phyloP scores from a whole-genome alignment of 1,140 invertebrate species.

The Penaeus japonicus region DNA sequence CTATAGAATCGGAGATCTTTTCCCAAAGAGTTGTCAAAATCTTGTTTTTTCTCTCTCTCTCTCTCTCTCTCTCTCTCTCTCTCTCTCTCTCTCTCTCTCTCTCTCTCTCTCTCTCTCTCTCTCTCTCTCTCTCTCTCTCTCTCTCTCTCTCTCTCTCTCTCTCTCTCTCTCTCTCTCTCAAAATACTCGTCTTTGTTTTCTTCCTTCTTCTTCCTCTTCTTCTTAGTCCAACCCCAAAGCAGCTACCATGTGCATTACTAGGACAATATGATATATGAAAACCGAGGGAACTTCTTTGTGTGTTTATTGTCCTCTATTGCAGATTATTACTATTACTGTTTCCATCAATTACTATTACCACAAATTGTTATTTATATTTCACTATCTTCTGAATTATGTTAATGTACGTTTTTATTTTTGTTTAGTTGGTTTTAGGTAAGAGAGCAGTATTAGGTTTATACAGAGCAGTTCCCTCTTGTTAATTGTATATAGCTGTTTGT shows the following conservation, averaged over 20 bases:
- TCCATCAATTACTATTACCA: neutral
- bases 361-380: neutral
- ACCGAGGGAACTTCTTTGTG: neutral
- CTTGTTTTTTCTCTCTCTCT: no score
- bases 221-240: neutral
- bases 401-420: neutral
- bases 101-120: no score
- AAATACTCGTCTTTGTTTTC: no score
- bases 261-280: neutral
- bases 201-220: no score
- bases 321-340: neutral
- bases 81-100: no score
- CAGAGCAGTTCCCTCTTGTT: constrained; percentile 36
- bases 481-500: constrained; percentile 39
- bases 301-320: neutral
- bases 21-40: no score
- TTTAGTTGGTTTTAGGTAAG: neutral
- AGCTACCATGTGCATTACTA: constrained; percentile 13
- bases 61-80: no score
- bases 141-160: no score
- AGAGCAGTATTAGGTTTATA: constrained; percentile 15
- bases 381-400: no score
- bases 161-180: no score
- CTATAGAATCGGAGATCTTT: no score
- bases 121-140: no score